These are phyloP conservation scores for Ciona savignyi DNA, from an alignment of 23 tunicate genomes.

Conservation along the genomic window DNA sequence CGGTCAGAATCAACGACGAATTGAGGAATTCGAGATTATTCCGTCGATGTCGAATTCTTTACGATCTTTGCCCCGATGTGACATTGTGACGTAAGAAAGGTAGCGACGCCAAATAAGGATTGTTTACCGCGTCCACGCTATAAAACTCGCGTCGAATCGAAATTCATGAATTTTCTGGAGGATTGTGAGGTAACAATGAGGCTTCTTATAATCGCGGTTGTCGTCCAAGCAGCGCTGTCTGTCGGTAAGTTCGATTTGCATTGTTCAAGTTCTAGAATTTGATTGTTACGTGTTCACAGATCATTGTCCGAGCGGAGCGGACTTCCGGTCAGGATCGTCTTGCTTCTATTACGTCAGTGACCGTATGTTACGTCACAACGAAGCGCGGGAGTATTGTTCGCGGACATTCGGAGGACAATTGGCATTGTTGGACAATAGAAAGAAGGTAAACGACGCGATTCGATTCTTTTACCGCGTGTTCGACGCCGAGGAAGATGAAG, in stretches of 20 bases:
- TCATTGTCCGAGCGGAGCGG: conserved; percentile 26
- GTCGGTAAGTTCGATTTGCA: background rate
- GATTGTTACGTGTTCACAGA: background rate
- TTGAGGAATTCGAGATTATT: too few relatives aligned
- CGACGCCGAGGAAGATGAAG: conserved; percentile 14
- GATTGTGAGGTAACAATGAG: background rate
- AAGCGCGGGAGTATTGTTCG: conserved; percentile 35
- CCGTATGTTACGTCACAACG: conserved; percentile 23
- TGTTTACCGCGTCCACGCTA: background rate
- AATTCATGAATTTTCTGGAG: background rate
- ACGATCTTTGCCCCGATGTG: too few relatives aligned
- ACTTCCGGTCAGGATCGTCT: conserved; percentile 21
- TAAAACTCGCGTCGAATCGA: background rate
- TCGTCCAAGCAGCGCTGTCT: background rate
- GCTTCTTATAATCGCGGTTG: background rate
- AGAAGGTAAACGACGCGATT: conserved; percentile 18
- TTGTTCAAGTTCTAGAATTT: background rate
- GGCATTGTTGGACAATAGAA: conserved; percentile 26
- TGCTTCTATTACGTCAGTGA: conserved; percentile 55
- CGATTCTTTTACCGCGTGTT: conserved; percentile 22
- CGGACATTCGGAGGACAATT: conserved; percentile 19
- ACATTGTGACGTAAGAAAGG: too few relatives aligned
- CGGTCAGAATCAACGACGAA: too few relatives aligned
- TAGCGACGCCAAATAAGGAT: background rate
- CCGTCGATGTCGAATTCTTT: too few relatives aligned